Evolutionary conservation across 2,797 vertebrate genomes (phyloP), one percentile per base, ranked within the genome.

Genomic region (Enteromius argenteus): DNA sequence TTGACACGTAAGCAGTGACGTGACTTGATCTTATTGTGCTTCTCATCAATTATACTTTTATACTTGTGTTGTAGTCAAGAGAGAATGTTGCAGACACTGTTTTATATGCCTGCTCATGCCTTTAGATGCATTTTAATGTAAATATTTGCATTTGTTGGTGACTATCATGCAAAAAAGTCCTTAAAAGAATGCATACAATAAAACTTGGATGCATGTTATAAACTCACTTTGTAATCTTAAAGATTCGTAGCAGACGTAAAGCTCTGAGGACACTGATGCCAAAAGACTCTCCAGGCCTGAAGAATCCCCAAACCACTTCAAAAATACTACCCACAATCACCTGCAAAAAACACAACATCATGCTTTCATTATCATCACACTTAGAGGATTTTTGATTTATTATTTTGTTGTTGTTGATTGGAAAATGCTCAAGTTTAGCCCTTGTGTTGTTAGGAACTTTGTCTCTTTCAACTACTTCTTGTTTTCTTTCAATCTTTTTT

Each of bases 321-420:
- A 99, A 98, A 92, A 99, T 99, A 91, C 98, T 99, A 88, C 98
- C 98, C 15, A 99, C 95, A 4, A 99, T 99, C 81, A 99, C 98
- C 98, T 99, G 91, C 67, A 86, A 84, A 89, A 91, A 68, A 44
- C 32, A n/a, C 27, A 37, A 2, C 27, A 49, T 46, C 15, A 23
- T 9, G 56, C 13, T 35, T 27, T 32, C 4, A 49, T 51, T 6
- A 49, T 64, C 17, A 21, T 30, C 37, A 15, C 4, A 23, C 2
- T 39, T 15, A 0, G 3, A 74, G 32, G 30, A 35, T 8, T 21
- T 17, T 17, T 4, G 4, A 42, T 42, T 15, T 15, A 5, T 17
- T 49, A 14, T 46, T 46, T 15, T 46, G 7, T 53, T 21, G 21
- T 5, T 15, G 21, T 32, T n/a, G 2, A 74, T 11, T 30, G 13